Evolutionary conservation across 2,888 invertebrate species (phyloP).

Genomic region (Prosopocoilus inquinatus): DNA sequence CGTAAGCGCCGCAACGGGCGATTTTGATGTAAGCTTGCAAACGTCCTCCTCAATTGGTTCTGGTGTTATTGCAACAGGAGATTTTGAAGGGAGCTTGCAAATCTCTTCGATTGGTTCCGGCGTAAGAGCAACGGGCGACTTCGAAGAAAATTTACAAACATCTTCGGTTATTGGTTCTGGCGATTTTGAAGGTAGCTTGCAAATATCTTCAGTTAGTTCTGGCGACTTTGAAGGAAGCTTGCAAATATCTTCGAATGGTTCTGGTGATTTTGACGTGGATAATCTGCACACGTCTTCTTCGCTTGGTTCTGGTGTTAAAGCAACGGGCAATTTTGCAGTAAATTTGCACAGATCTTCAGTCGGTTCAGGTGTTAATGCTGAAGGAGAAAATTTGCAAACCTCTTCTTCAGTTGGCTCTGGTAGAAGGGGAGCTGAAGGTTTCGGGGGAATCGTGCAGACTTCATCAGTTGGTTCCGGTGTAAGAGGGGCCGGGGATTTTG

Average conservation of each 20-base stretch:
- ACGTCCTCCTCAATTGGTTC: constrained; percentile 14
- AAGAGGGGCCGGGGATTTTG: background rate
- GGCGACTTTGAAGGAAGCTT: constrained; percentile 3
- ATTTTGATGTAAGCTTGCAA: constrained; percentile 9
- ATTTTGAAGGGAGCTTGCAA: constrained; percentile 7
- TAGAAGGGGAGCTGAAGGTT: constrained; percentile 8
- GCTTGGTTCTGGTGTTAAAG: constrained; percentile 13
- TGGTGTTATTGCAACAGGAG: constrained; percentile 5
- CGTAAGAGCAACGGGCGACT: constrained; percentile 10
- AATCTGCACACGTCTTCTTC: constrained; percentile 1
- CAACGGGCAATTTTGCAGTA: constrained; percentile 4
- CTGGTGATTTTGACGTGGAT: constrained; percentile 6
- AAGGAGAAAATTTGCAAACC: background rate
- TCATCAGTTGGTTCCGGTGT: constrained; percentile 10
- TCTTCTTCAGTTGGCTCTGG: constrained; percentile 9
- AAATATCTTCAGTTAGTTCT: background rate
- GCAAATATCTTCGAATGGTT: background rate
- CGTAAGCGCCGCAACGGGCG: constrained; percentile 15
- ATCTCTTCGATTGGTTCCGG: constrained; percentile 12
- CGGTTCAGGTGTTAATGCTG: constrained; percentile 11
- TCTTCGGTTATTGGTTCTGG: constrained; percentile 12
- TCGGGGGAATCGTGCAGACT: background rate
- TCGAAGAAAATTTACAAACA: background rate
- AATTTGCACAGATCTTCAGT: constrained; percentile 1
- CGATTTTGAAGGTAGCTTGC: constrained; percentile 4